phyloP scores from a whole-genome alignment of 2,797 vertebrate genomes.

The Acanthornis magna region DNA sequence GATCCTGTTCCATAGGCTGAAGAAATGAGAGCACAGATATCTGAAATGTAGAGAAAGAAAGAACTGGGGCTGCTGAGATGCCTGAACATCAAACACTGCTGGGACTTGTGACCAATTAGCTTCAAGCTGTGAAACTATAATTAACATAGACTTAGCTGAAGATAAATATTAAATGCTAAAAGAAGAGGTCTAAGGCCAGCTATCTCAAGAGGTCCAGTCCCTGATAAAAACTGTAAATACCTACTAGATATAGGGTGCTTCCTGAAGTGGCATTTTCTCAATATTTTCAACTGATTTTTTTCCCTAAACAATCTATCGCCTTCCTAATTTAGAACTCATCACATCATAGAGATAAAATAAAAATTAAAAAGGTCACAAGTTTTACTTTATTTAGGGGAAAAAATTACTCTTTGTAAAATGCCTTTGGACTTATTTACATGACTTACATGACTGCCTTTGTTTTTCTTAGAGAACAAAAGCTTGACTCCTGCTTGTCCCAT shows the following conservation, averaged over 20 bases:
- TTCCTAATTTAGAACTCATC: neutral
- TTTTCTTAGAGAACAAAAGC: neutral
- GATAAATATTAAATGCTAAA: neutral
- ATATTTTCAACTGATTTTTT: neutral
- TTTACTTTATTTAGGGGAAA: neutral
- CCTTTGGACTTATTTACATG: neutral
- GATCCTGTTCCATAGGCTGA: neutral
- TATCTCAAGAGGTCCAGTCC: neutral
- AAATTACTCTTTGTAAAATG: neutral
- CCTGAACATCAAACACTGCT: neutral
- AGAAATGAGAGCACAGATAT: neutral
- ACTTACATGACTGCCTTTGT: neutral
- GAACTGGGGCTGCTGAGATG: neutral
- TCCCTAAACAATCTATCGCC: neutral
- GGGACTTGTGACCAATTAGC: neutral
- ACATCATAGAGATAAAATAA: neutral
- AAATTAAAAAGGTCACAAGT: neutral
- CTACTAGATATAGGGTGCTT: neutral
- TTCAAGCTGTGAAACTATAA: neutral
- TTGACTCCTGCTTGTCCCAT: neutral
- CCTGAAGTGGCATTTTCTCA: neutral
- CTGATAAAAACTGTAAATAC: neutral
- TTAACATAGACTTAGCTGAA: neutral
- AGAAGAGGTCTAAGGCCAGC: neutral
- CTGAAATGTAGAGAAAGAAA: neutral